Evolutionary conservation across 2,113 vertebrate genomes (phyloP).

Genomic region (Casuarius casuarius): DNA sequence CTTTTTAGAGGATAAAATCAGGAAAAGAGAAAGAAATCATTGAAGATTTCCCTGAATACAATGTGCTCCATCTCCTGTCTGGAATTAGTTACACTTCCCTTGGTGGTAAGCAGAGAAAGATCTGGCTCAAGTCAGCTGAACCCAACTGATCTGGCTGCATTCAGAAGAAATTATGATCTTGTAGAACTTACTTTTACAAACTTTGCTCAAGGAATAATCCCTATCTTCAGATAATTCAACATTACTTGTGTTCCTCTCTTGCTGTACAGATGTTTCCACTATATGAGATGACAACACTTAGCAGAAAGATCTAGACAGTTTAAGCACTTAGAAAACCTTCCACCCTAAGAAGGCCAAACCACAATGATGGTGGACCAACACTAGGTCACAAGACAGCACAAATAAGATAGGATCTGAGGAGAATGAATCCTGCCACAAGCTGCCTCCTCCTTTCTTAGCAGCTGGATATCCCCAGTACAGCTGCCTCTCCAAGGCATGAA

Average conservation of each 20-base stretch:
- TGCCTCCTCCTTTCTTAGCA: too few species aligned
- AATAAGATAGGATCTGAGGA: too few species aligned
- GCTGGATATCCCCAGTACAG: too few species aligned
- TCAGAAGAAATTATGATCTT: not conserved
- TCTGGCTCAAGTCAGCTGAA: not conserved
- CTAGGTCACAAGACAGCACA: too few species aligned
- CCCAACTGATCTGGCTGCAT: not conserved
- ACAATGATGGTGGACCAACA: too few species aligned
- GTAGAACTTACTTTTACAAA: not conserved
- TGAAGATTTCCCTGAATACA: not conserved
- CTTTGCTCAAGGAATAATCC: not conserved
- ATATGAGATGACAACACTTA: too few species aligned
- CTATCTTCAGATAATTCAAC: not conserved
- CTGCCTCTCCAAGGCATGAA: too few species aligned
- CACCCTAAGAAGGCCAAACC: too few species aligned
- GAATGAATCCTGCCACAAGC: too few species aligned
- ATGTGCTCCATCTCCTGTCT: not conserved
- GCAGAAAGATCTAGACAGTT: too few species aligned
- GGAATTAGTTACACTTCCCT: not conserved
- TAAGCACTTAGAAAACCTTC: too few species aligned
- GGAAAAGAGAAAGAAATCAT: not conserved
- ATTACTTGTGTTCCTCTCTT: not conserved
- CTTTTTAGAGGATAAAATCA: not conserved
- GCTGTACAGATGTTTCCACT: too few species aligned
- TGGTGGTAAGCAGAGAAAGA: not conserved